phyloP scores from a whole-genome alignment of 2,888 invertebrate genomes.

The Cremastobaeus sp. region DNA sequence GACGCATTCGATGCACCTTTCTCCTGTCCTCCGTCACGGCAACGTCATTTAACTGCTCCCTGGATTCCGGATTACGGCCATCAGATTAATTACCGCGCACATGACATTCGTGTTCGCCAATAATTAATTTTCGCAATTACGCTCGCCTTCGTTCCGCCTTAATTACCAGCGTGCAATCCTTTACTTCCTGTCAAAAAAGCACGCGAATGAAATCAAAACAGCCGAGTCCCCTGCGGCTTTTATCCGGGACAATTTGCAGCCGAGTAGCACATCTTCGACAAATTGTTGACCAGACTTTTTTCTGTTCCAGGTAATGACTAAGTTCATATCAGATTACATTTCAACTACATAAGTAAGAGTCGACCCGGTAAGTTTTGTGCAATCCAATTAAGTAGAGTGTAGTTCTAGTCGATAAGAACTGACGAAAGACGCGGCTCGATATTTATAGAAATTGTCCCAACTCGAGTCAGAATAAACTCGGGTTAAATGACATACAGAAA shows the following conservation, averaged over 20 bases:
- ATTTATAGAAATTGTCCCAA: too few relatives aligned
- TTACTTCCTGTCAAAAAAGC: slow-evolving; percentile 6
- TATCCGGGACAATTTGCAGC: too few relatives aligned
- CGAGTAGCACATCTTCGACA: not conserved
- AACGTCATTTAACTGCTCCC: slow-evolving; percentile 72
- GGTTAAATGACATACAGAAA: slow-evolving; percentile 22
- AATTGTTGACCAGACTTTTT: slow-evolving; percentile 8
- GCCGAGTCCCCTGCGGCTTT: too few relatives aligned
- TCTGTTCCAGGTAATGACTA: slow-evolving; percentile 58
- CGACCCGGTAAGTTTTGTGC: slow-evolving; percentile 43
- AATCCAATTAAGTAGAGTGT: too few relatives aligned
- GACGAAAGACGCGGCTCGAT: too few relatives aligned
- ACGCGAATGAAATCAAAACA: not conserved
- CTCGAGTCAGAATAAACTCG: slow-evolving; percentile 17
- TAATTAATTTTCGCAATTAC: slow-evolving; percentile 77
- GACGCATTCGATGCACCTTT: too few relatives aligned
- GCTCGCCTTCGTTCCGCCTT: slow-evolving; percentile 65
- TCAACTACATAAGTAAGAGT: not conserved
- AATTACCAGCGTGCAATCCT: slow-evolving; percentile 34
- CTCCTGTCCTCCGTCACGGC: slow-evolving; percentile 55
- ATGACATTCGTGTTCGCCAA: slow-evolving; percentile 76
- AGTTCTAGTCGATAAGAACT: too few relatives aligned
- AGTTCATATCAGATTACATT: slow-evolving; percentile 9
- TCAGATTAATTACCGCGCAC: slow-evolving; percentile 74
- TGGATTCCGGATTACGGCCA: slow-evolving; percentile 74